phyloP scores from a whole-genome alignment of 1,140 invertebrate species.

The Asobara japonica region DNA sequence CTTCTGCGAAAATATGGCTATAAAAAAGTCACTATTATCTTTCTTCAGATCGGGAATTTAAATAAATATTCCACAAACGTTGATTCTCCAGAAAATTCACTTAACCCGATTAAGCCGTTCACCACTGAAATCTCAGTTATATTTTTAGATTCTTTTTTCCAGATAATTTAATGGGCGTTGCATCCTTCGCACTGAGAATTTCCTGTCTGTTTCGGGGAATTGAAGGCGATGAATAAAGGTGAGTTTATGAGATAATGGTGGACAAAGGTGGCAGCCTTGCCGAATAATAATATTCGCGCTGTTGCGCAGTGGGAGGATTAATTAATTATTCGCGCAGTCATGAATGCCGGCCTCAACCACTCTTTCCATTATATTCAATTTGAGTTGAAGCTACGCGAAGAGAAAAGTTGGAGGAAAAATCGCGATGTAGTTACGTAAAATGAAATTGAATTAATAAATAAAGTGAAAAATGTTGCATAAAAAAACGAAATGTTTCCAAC shows the following conservation, averaged over 20 bases:
- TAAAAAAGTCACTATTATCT: too few relatives aligned
- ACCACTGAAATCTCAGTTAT: not conserved
- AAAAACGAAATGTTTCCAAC: too few relatives aligned
- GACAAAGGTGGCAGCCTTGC: slow-evolving; percentile 12
- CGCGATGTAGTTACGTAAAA: too few relatives aligned
- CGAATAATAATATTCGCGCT: slow-evolving; percentile 2
- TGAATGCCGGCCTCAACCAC: not conserved
- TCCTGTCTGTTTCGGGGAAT: not conserved
- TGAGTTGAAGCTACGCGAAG: too few relatives aligned
- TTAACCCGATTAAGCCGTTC: too few relatives aligned
- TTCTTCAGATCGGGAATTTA: too few relatives aligned
- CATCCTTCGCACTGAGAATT: slow-evolving; percentile 6
- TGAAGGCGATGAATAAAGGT: not conserved
- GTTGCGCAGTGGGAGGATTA: not conserved
- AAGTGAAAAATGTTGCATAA: too few relatives aligned
- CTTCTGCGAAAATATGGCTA: too few relatives aligned
- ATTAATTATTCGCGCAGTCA: slow-evolving; percentile 5
- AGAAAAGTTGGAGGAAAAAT: too few relatives aligned
- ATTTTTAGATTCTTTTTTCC: slow-evolving; percentile 4
- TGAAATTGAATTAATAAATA: too few relatives aligned
- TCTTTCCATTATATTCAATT: not conserved
- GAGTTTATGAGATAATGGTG: not conserved
- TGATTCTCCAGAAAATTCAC: too few relatives aligned
- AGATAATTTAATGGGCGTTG: not conserved
- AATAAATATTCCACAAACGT: too few relatives aligned